These are phyloP conservation scores for Agrochola macilenta DNA, from an alignment of 2,888 invertebrate species.

Conservation along the genomic window DNA sequence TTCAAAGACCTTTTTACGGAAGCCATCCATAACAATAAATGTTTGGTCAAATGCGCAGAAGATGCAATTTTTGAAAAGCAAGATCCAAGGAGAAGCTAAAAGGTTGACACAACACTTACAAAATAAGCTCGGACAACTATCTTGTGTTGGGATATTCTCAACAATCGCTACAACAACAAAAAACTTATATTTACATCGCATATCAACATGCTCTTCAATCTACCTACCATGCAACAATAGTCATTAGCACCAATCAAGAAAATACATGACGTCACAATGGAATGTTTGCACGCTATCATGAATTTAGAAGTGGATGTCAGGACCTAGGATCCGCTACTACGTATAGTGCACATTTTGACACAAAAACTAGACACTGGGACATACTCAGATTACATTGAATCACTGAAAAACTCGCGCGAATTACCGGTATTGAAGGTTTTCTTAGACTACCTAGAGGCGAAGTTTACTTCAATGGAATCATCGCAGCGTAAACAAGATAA, in stretches of 20 bases:
- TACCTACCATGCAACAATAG: too few species aligned
- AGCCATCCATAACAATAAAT: background rate
- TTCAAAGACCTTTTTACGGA: background rate
- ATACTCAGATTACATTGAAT: constrained; percentile 18
- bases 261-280: background rate
- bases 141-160: too few species aligned
- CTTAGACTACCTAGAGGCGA: constrained; percentile 5
- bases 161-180: too few species aligned
- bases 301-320: too few species aligned
- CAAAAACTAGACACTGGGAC: background rate
- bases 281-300: too few species aligned
- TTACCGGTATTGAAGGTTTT: background rate
- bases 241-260: too few species aligned
- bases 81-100: constrained; percentile 1
- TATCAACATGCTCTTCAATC: too few species aligned
- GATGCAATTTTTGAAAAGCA: constrained; percentile 1
- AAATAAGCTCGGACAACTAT: too few species aligned
- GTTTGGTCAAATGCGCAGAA: background rate
- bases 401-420: constrained; percentile 1
- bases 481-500: background rate
- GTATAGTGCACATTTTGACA: too few species aligned
- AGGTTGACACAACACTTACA: background rate
- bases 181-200: too few species aligned
- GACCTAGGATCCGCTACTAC: too few species aligned
- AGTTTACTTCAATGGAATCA: constrained; percentile 13